Evolutionary conservation across 2,113 vertebrate species (phyloP).

Genomic region (Bubalus kerabau): DNA sequence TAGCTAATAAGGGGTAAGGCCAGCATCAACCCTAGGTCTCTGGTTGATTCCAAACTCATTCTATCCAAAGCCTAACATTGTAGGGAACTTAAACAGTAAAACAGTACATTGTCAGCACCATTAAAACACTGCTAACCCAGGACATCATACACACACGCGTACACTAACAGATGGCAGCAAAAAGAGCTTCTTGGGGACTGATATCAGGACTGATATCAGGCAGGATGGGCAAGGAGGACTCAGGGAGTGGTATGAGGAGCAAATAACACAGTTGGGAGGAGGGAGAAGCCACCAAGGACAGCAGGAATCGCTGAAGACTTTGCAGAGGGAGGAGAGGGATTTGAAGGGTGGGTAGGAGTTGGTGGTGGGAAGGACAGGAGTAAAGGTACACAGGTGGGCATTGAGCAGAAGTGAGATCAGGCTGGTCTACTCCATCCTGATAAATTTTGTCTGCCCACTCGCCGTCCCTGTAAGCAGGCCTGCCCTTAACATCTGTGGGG

Average conservation of each 20-base stretch:
- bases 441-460: too few relatives aligned
- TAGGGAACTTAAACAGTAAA: background rate
- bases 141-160: background rate
- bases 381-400: background rate
- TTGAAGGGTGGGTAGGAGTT: background rate
- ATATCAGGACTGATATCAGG: too few relatives aligned
- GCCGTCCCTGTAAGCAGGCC: background rate
- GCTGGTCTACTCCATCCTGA: background rate
- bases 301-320: background rate
- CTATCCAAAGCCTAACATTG: background rate
- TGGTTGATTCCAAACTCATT: background rate
- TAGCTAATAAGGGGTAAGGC: background rate
- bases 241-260: background rate
- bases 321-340: background rate
- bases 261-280: background rate
- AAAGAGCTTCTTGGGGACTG: background rate
- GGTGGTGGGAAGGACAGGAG: background rate
- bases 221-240: background rate
- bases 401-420: background rate
- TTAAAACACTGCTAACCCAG: background rate
- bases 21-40: background rate
- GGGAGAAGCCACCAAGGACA: background rate
- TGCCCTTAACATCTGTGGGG: background rate
- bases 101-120: background rate
- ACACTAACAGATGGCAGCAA: background rate